Evolutionary conservation across 2,888 invertebrate species (phyloP), one percentile per base, ranked within the genome.

Genomic region (Margaritifera margaritifera): DNA sequence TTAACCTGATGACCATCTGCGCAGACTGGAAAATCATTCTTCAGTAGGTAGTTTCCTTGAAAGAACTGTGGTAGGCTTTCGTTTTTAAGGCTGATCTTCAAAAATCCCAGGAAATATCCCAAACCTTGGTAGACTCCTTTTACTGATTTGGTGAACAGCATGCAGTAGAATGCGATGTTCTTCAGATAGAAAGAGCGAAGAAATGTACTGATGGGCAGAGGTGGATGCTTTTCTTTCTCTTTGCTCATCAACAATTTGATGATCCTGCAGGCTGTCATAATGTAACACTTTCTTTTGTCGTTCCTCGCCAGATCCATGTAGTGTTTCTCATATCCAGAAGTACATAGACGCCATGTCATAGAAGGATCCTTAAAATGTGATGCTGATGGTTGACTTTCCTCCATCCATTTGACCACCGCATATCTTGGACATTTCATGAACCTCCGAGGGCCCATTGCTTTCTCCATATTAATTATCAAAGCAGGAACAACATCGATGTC

Each of bases 401-500:
- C 71, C 6, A 70, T 42, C 79, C 78, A 80, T 65, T 78, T 80
- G 62, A 76, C 73, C 19, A 80, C 77, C 6, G 74, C 80, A 50
- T 77, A 75, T 4, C 77, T 71, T 0, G 70, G 70, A 52, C 77
- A 78, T 4, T 71, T 56, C 66, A 79, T 71, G 1, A 54, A 52
- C 2, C 59, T 11, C 6, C 60, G 24, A 25, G 58, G 55, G 1
- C 31, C 31, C 31, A 6, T 6, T 6, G 31, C 31, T 31, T 31
- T 31, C 8, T 31, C 31, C 8, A 8, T 31, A 8, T 8, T 8
- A 31, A 31, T 8, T 8, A 31, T 31, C 31, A 31, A 8, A 8
- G 31, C 31, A 31, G 31, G 31, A 31, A 31, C 31, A 31, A 31
- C 31, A 31, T 31, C 31, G 31, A 31, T 31, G 31, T 31, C 31